phyloP scores from a whole-genome alignment of 2,113 vertebrate species.

The Sigmodon hispidus region DNA sequence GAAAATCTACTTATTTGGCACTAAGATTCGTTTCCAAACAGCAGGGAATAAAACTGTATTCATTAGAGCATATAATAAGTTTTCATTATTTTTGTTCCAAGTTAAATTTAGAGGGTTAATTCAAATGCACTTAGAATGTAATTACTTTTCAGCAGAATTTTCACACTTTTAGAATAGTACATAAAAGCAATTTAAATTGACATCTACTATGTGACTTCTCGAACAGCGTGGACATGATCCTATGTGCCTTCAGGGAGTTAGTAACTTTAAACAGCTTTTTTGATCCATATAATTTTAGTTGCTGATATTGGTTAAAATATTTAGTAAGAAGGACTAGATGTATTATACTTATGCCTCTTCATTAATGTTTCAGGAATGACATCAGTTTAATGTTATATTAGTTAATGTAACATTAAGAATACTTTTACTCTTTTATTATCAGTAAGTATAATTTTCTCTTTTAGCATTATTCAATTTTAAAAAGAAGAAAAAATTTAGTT shows the following conservation, averaged over 20 bases:
- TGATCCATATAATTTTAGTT: not conserved
- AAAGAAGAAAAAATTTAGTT: conserved; percentile 29
- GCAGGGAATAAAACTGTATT: conserved; percentile 3
- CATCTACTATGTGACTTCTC: not conserved
- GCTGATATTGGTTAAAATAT: not conserved
- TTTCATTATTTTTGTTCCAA: conserved; percentile 53
- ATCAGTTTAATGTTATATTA: not conserved
- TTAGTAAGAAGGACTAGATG: not conserved
- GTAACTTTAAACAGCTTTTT: not conserved
- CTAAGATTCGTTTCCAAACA: not conserved
- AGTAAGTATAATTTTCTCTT: conserved; percentile 3
- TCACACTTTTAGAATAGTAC: conserved; percentile 36
- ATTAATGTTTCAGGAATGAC: not conserved
- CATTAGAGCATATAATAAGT: conserved; percentile 35
- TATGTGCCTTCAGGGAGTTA: not conserved
- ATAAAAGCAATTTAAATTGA: conserved; percentile 51
- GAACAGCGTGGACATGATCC: conserved; percentile 6
- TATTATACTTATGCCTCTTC: not conserved
- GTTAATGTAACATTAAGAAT: not conserved
- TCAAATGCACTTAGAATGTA: conserved; percentile 41
- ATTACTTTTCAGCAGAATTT: conserved; percentile 49
- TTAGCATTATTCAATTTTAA: conserved; percentile 3
- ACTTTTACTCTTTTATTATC: not conserved
- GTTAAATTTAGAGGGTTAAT: conserved; percentile 56
- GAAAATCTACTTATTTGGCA: conserved; percentile 13